A percentile compares a stretch with the other conserved stretches of the same genome.
Evolutionary conservation across 2,888 invertebrate species (phyloP).

Genomic region (Spodoptera exigua): DNA sequence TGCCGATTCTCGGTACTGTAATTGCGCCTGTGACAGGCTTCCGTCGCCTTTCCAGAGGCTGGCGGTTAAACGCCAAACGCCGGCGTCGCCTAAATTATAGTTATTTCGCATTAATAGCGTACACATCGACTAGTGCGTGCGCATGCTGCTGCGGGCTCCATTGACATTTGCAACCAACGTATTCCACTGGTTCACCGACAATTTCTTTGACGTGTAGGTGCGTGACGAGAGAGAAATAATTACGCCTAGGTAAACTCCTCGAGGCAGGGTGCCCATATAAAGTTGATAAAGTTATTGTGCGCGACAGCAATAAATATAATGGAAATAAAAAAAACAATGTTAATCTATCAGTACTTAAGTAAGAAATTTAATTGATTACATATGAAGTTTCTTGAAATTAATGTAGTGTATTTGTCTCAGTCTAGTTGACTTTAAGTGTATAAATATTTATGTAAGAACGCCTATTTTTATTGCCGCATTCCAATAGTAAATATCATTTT

Average conservation of each 20-base stretch:
- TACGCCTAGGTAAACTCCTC: conserved; percentile 28
- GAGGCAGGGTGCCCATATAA: conserved; percentile 26
- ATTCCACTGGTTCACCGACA: conserved; percentile 57
- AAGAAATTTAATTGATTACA: conserved; percentile 40
- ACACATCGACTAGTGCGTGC: conserved; percentile 81
- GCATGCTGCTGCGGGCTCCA: conserved; percentile 73
- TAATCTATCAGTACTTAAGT: conserved; percentile 32
- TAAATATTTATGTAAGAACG: conserved; percentile 1
- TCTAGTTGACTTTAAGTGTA: conserved; percentile 30
- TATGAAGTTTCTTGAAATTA: conserved; percentile 26
- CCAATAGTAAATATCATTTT: background rate
- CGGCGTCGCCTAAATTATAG: conserved; percentile 83
- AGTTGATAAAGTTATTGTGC: conserved; percentile 44
- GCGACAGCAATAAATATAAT: conserved; percentile 37
- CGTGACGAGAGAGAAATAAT: conserved; percentile 54
- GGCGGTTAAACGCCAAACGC: conserved; percentile 80
- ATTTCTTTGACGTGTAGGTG: conserved; percentile 59
- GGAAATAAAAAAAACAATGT: conserved; percentile 29
- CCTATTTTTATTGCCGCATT: conserved; percentile 16
- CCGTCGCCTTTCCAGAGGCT: conserved; percentile 84
- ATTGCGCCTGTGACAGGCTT: conserved; percentile 88
- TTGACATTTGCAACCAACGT: conserved; percentile 77
- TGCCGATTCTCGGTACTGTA: conserved; percentile 88
- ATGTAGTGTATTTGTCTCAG: conserved; percentile 34
- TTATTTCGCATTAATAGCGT: conserved; percentile 86